Evolutionary conservation across 2,888 invertebrate genomes (phyloP), one percentile per base, ranked within the genome.

Genomic region (Watsonalla binaria): DNA sequence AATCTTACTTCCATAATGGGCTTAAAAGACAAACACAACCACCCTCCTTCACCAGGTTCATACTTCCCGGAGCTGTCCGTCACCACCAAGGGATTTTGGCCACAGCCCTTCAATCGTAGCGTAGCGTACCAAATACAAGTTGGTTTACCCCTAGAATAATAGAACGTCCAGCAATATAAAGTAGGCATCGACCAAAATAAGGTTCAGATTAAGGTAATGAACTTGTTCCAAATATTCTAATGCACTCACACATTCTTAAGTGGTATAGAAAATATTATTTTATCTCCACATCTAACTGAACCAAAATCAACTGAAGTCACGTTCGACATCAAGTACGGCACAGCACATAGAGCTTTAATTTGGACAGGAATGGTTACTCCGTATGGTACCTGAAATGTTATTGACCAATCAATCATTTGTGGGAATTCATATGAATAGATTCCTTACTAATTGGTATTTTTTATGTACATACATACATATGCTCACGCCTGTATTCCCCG

Each of bases 291-390:
- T 69, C 91, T 80, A 2, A 94, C 92, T 8, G 89, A 78, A 15
- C 91, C 92, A 71, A 94, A 94, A 67, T 92, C 80, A 15, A 94
- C 75, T 47, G 66, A 63, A 48, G 77, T 66, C 2, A 86, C 76
- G 53, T 84, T 86, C 0, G 92, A 78, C 9, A 71, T 79, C 7
- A 94, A 71, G 55, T 86, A 91, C 0, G 94, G 94, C 45, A 92
- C 88, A 11, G 93, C 92, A 48, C 93, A 92, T 9, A 90, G 76
- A 6, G 93, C 93, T 66, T 80, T 88, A 11, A 94, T 81, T 42
- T 82, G 76, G 37, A 94, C 75, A 0, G 93, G 93, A 55, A 94
- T 91, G n/a, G 81, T 90, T 14, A 92, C 86, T 14, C 94, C 94
- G 66, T 92, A 91, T 0, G 84, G 86, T 6, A 94, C 92, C 92